These are phyloP conservation scores for Xylocampa areola DNA, from an alignment of 2,888 invertebrate genomes.

Conservation along the genomic window DNA sequence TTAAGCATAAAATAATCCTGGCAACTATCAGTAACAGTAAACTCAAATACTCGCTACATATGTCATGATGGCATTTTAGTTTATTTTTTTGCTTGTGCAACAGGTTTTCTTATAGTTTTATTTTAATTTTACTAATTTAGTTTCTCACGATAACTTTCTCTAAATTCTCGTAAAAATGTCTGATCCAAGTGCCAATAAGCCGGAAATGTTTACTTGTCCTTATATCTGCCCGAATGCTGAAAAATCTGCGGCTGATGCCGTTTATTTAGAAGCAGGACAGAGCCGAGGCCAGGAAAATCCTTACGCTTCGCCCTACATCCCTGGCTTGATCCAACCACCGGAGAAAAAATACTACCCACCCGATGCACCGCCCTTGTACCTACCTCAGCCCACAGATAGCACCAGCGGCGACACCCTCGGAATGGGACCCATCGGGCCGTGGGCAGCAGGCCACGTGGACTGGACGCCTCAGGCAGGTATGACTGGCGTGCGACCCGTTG, in stretches of 20 bases:
- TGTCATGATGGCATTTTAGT: slow-evolving; percentile 15
- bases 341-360: slow-evolving; percentile 73
- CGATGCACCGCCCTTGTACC: slow-evolving; percentile 79
- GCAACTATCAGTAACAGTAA: not conserved
- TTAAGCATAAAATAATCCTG: not conserved
- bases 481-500: slow-evolving; percentile 93
- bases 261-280: slow-evolving; percentile 58
- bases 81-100: slow-evolving; percentile 12
- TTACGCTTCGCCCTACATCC: slow-evolving; percentile 70
- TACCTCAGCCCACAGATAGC: slow-evolving; percentile 81
- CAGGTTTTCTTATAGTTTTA: slow-evolving; percentile 18
- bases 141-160: slow-evolving; percentile 35
- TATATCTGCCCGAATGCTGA: slow-evolving; percentile 70
- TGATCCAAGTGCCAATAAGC: slow-evolving; percentile 61
- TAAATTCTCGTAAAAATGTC: slow-evolving; percentile 64
- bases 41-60: not conserved
- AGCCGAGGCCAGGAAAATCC: slow-evolving; percentile 49
- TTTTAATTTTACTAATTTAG: slow-evolving; percentile 42
- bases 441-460: slow-evolving; percentile 94
- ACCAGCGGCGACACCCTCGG: slow-evolving; percentile 82
- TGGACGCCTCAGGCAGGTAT: slow-evolving; percentile 93
- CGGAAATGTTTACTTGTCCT: slow-evolving; percentile 69
- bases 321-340: slow-evolving; percentile 77
- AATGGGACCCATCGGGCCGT: slow-evolving; percentile 90
- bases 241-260: not conserved